A percentile compares a stretch with the other conserved stretches of the same genome.
Evolutionary conservation across 2,113 vertebrate genomes (phyloP).

Genomic region (Rhinogobius similis): DNA sequence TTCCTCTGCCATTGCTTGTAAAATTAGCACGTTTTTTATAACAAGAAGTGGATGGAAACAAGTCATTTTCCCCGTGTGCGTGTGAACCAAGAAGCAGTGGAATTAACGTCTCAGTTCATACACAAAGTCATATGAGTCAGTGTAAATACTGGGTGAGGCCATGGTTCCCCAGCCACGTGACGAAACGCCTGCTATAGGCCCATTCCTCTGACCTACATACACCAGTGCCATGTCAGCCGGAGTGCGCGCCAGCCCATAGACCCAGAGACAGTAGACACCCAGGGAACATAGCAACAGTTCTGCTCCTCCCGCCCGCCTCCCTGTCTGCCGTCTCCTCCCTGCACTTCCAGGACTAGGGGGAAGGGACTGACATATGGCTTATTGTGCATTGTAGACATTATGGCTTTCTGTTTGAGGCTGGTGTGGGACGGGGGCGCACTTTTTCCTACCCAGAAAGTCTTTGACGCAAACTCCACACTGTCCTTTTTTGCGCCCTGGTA

Average conservation of each 20-base stretch:
- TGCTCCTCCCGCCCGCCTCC: constrained; percentile 60
- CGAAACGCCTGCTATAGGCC: neutral
- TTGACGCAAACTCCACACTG: neutral
- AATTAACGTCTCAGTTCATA: neutral
- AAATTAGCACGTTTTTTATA: too few relatives aligned
- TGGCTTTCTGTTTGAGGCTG: constrained; percentile 43
- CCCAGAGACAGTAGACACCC: constrained; percentile 63
- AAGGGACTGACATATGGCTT: constrained; percentile 67
- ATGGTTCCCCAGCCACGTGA: neutral
- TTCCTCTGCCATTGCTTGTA: too few relatives aligned
- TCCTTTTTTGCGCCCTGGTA: neutral
- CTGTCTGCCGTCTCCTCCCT: constrained; percentile 33
- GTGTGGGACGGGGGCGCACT: neutral
- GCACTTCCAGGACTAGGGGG: constrained; percentile 54
- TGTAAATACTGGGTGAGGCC: constrained; percentile 15
- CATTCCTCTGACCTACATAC: constrained; percentile 52
- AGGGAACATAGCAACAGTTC: constrained; percentile 70
- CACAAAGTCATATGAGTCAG: constrained; percentile 7
- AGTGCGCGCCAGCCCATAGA: constrained; percentile 45
- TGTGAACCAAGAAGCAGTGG: neutral
- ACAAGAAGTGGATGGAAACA: neutral
- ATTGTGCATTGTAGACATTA: constrained; percentile 57
- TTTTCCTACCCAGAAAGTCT: neutral
- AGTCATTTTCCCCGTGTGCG: neutral
- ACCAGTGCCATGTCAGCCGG: constrained; percentile 60